phyloP scores from a whole-genome alignment of 2,113 vertebrate genomes.

The Aphyosemion australe region DNA sequence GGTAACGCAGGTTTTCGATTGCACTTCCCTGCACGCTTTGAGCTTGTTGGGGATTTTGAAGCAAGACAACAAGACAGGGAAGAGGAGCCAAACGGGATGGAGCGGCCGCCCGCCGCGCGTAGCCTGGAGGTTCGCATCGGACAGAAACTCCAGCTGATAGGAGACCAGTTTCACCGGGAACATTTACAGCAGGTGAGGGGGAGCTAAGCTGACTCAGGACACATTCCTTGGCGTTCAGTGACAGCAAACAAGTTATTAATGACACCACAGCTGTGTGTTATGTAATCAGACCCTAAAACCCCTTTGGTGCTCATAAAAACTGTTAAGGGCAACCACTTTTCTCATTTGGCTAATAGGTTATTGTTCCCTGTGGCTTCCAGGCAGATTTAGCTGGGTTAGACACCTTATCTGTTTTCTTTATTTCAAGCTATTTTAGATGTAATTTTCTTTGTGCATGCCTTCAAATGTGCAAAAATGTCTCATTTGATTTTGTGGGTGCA shows the following conservation, averaged over 20 bases:
- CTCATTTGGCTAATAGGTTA: background rate
- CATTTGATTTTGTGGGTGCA: background rate
- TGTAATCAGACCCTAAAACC: background rate
- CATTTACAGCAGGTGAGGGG: slow-evolving; percentile 78
- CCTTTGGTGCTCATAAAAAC: slow-evolving; percentile 1
- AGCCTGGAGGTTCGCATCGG: slow-evolving; percentile 78
- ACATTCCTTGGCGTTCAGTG: slow-evolving; percentile 9
- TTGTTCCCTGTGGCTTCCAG: background rate
- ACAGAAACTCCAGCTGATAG: slow-evolving; percentile 83
- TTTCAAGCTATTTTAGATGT: background rate
- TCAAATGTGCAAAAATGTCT: background rate
- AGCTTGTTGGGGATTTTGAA: slow-evolving; percentile 57
- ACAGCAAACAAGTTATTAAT: slow-evolving; percentile 14
- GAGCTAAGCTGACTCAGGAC: slow-evolving; percentile 9
- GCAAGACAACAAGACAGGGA: slow-evolving; percentile 36
- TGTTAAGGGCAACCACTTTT: background rate
- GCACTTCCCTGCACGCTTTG: slow-evolving; percentile 75
- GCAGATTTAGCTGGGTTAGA: slow-evolving; percentile 1
- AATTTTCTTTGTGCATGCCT: background rate
- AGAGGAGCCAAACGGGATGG: slow-evolving; percentile 57
- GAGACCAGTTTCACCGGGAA: slow-evolving; percentile 83
- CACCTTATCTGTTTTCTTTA: too few relatives aligned
- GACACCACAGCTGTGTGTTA: background rate
- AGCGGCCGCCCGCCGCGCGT: slow-evolving; percentile 53
- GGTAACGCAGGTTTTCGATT: slow-evolving; percentile 81